Evolutionary conservation across 2,113 vertebrate species (phyloP).

Genomic region (Opisthocomus hoazin): DNA sequence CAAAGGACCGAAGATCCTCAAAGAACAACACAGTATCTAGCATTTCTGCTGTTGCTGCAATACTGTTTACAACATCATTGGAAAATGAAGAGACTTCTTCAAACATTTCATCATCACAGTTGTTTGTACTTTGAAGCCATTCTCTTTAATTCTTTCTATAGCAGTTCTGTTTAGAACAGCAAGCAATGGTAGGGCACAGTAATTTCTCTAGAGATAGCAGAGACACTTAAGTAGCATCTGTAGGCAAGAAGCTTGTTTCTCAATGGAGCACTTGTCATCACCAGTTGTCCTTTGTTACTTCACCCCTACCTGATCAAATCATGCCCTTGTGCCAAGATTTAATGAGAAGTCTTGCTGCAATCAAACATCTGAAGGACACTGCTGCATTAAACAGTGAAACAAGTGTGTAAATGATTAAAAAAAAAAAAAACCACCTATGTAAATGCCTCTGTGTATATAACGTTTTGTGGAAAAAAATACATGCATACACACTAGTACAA

Average conservation of each 20-base stretch:
- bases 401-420: rapidly evolving
- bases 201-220: not conserved
- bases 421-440: not conserved
- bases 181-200: not conserved
- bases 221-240: not conserved
- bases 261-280: not conserved
- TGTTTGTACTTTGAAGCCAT: not conserved
- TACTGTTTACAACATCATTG: not conserved
- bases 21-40: not conserved
- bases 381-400: not conserved
- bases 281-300: not conserved
- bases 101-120: not conserved
- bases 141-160: not conserved
- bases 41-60: not conserved
- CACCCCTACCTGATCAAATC: not conserved
- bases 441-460: not conserved
- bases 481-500: not conserved
- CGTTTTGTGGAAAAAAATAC: not conserved
- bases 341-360: not conserved
- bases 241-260: not conserved
- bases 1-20: not conserved
- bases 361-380: not conserved
- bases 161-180: not conserved
- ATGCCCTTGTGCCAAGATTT: not conserved
- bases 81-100: not conserved